Evolutionary conservation across 2,113 vertebrate species (phyloP).

Genomic region (Sakesphorus luctuosus): DNA sequence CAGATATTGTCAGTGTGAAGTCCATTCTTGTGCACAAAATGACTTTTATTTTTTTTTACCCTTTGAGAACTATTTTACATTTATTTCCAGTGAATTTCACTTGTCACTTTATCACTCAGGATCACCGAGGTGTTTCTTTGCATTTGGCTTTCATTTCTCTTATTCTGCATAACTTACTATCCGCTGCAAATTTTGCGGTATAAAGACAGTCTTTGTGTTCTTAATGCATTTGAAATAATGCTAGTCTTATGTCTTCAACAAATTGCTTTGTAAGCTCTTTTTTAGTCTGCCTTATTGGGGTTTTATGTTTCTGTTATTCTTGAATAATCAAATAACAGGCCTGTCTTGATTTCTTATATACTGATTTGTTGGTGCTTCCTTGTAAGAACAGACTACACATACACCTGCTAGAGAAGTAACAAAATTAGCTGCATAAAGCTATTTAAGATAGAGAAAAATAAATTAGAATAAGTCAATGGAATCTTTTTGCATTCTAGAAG

Average conservation of each 20-base stretch:
- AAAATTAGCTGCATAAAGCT: background rate
- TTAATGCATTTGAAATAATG: background rate
- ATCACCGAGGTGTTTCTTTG: background rate
- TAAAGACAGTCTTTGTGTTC: background rate
- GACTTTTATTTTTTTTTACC: background rate
- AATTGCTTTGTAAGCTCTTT: background rate
- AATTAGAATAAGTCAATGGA: background rate
- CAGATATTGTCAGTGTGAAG: background rate
- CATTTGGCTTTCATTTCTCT: background rate
- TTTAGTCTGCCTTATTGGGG: background rate
- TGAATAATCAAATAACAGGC: background rate
- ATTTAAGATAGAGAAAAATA: background rate
- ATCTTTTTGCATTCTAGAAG: background rate
- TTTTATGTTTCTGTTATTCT: background rate
- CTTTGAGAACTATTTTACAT: background rate
- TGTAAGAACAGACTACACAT: background rate
- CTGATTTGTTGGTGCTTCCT: background rate
- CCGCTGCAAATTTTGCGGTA: background rate
- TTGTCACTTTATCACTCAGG: background rate
- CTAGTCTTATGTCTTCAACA: background rate
- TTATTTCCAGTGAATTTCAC: background rate
- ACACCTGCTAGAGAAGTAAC: background rate
- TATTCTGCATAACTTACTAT: background rate
- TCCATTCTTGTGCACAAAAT: background rate
- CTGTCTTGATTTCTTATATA: background rate